These are phyloP conservation scores for Drosophila helvetica DNA, from an alignment of 2,888 invertebrate species.

Conservation along the genomic window DNA sequence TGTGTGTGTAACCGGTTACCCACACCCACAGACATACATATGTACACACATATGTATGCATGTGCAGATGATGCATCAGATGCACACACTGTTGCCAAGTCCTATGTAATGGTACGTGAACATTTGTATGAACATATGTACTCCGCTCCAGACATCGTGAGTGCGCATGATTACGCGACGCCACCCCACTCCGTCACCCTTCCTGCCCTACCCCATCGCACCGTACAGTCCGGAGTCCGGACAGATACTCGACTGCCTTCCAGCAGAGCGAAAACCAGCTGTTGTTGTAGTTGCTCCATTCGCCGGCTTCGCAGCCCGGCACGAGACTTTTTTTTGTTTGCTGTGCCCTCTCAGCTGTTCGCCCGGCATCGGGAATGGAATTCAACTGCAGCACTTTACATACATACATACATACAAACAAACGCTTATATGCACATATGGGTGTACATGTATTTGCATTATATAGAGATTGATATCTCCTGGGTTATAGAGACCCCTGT, in stretches of 20 bases:
- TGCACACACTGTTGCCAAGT: constrained; percentile 45
- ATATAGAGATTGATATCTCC: constrained; percentile 4
- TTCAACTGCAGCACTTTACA: constrained; percentile 72
- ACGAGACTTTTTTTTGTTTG: constrained; percentile 36
- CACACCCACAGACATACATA: constrained; percentile 17
- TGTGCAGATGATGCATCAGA: constrained; percentile 8
- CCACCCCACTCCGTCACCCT: constrained; percentile 25
- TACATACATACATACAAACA: constrained; percentile 48
- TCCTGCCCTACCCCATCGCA: constrained; percentile 2
- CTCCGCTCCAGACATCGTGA: constrained; percentile 38
- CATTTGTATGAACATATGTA: neutral
- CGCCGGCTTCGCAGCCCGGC: constrained; percentile 37
- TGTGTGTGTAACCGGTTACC: constrained; percentile 30
- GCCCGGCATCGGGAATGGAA: constrained; percentile 58
- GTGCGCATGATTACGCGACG: constrained; percentile 62
- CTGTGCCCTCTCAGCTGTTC: constrained; percentile 69
- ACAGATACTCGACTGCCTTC: constrained; percentile 5
- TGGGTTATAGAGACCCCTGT: constrained; percentile 21
- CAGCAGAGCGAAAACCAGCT: constrained; percentile 52
- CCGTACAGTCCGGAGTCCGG: neutral
- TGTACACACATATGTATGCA: constrained; percentile 21
- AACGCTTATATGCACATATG: neutral
- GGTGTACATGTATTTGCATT: neutral
- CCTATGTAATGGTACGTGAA: constrained; percentile 7
- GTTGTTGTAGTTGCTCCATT: constrained; percentile 69